Evolutionary conservation across 53 echinoderm and acorn worm species (phyloP), one percentile per base, ranked within the genome.

Genomic region (Arbacia lixula): DNA sequence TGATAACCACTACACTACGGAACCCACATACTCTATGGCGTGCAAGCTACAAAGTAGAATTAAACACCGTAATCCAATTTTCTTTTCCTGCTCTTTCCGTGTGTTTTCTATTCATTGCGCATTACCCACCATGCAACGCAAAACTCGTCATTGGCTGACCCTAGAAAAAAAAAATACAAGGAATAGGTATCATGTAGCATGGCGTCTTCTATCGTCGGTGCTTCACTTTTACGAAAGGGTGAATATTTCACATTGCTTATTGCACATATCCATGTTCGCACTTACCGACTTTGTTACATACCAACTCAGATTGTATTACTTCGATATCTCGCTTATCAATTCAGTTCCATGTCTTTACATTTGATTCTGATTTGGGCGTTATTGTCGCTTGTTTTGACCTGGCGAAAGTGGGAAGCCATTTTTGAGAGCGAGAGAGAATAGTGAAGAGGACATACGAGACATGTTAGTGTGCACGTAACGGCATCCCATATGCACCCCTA

Each of bases 1-100:
- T 91, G 91, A 91, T 91, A 91, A 91, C 88, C 91, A 85, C 91
- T 91, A 91, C 91, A 91, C 91, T 88, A 91, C 91, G 91, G 64
- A 91, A 88, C 91, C 8, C 20, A 0, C 52, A 1, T 71, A 31
- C 0, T 6, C 0, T 4, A 0, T 2, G 0, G 0, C 0, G 35
- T 28, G 17, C 27, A 28, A 43, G 4, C 3, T 72, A 34, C 12
- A 1, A 11, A 5, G 6, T 21, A 33, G 12, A 28, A 57, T 1
- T 36, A 34, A 21, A 32, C 38, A 42, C 3, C 9, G 26, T 41
- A 16, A 25, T 22, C 14, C 5, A 22, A 58, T 60, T 50, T 50
- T 4, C 20, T 43, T 43, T 37, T 61, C 71, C 29, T 71, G 71
- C 71, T 75, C 75, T 75, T 17, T 75, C n/a, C 33, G 2, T 34